Evolutionary conservation across 2,888 invertebrate species (phyloP).

Genomic region (Alentia gelatinosa): DNA sequence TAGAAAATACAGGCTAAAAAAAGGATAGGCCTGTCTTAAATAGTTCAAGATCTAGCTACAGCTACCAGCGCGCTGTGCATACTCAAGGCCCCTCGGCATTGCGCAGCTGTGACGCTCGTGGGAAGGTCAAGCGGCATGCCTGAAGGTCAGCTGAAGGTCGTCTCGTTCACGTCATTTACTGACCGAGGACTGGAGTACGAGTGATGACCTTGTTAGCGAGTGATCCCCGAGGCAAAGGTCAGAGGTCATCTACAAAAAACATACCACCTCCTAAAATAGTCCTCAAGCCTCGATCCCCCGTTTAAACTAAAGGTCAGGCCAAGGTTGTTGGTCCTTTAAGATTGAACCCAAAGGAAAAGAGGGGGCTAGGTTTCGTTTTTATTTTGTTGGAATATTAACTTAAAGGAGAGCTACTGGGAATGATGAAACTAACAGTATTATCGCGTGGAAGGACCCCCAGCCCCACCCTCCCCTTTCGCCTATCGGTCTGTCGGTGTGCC

Average conservation of each 20-base stretch:
- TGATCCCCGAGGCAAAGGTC: slow-evolving; percentile 1
- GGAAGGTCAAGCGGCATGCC: neutral
- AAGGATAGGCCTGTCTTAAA: no score
- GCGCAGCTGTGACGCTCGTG: neutral
- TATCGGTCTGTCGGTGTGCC: no score
- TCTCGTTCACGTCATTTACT: neutral
- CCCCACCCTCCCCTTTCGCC: neutral
- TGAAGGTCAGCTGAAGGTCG: neutral
- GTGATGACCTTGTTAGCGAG: slow-evolving; percentile 26
- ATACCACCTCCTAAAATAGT: neutral
- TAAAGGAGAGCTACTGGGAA: no score
- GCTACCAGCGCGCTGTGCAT: no score
- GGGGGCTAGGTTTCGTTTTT: neutral
- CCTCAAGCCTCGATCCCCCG: neutral
- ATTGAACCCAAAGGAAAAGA: no score
- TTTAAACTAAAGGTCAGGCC: neutral
- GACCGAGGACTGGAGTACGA: neutral
- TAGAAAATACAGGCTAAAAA: no score
- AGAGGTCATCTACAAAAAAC: neutral
- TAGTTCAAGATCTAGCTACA: no score
- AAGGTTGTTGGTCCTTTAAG: neutral
- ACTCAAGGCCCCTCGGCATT: neutral
- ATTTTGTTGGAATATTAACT: neutral
- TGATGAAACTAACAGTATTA: no score
- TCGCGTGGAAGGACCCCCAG: no score